Conservation (phyloP, 2,888 invertebrate genomes). For the Limnephilus rhombicus region DNA sequence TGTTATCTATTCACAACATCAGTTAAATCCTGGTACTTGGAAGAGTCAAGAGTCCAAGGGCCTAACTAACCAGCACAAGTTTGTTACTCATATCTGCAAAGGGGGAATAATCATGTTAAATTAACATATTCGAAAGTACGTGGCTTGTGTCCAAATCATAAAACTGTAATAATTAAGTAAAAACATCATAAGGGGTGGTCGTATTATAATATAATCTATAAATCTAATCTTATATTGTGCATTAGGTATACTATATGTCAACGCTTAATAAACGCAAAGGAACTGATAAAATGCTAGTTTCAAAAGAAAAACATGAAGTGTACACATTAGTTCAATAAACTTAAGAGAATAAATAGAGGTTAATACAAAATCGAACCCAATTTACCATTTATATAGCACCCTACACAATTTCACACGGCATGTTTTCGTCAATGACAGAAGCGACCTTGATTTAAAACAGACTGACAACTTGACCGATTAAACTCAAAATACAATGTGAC, state of each 20-base stretch:
- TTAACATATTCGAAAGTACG: not conserved
- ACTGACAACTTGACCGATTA: not conserved
- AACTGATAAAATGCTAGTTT: not conserved
- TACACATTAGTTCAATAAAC: not conserved
- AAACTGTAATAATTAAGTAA: not conserved
- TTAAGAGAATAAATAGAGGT: not conserved
- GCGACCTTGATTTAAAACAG: constrained; percentile 55
- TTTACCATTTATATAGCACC: constrained; percentile 33
- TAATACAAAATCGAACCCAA: constrained; percentile 9
- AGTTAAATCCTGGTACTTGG: not conserved
- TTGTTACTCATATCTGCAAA: not conserved
- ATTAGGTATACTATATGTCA: constrained; percentile 4
- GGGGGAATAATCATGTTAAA: not conserved
- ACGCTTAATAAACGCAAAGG: not conserved
- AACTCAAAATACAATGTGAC: not conserved
- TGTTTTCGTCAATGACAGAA: constrained; percentile 57
- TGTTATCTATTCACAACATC: not conserved
- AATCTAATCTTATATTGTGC: constrained; percentile 6
- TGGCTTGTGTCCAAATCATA: not conserved
- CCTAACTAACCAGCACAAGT: not conserved
- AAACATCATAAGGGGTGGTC: not conserved
- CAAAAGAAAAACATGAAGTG: not conserved
- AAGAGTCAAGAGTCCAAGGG: not conserved
- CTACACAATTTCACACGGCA: constrained; percentile 39
- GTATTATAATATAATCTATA: not conserved